phyloP scores from a whole-genome alignment of 2,797 vertebrate species.

The Rhyacichthys aspro region DNA sequence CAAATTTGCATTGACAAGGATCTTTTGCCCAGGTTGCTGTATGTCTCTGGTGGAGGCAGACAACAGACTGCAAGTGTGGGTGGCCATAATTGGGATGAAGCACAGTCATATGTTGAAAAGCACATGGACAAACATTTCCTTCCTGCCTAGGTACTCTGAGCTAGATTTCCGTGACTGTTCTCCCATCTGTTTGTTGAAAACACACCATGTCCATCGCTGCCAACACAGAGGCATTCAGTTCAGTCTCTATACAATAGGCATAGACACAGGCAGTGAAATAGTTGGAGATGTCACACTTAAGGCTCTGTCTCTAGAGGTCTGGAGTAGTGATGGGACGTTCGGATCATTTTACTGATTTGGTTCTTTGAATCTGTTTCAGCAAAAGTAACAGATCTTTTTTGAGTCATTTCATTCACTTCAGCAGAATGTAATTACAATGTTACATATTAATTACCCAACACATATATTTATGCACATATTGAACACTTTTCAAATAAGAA shows the following conservation, averaged over 20 bases:
- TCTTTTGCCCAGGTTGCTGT: neutral
- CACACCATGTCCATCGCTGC: neutral
- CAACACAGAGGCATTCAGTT: neutral
- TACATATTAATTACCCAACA: no score
- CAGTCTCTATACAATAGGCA: neutral
- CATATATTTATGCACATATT: no score
- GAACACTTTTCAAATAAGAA: no score
- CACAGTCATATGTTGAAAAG: slow-evolving; percentile 2
- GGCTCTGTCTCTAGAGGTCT: no score
- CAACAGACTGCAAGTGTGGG: neutral
- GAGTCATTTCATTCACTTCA: no score
- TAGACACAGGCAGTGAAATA: no score
- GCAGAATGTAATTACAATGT: no score
- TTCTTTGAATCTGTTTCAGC: no score
- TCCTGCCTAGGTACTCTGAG: slow-evolving; percentile 3
- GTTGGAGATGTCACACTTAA: no score
- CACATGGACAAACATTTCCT: neutral
- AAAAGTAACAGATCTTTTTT: no score
- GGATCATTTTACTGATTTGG: no score
- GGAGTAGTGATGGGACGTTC: no score
- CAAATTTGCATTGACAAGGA: neutral
- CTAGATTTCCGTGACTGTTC: neutral
- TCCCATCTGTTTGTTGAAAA: slow-evolving; percentile 17
- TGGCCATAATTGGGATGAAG: neutral
- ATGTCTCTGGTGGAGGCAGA: neutral